Conservation (phyloP, 2,888 invertebrate genomes). For the Cosmopolites sordidus region DNA sequence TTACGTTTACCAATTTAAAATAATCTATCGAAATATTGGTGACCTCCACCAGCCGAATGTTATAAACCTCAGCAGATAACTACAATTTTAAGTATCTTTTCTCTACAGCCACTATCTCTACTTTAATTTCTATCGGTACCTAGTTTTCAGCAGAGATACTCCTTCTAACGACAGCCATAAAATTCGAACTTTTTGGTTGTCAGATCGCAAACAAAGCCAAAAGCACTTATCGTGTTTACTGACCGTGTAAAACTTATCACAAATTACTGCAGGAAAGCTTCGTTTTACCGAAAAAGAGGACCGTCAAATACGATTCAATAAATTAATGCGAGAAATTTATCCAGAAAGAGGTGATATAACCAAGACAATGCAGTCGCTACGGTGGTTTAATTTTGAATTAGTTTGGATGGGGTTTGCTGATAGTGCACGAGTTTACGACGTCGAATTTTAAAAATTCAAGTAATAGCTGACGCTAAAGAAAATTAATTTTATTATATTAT, state of each 20-base stretch:
- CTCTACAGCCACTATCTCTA: conserved; percentile 9
- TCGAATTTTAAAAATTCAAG: no score
- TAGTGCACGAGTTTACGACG: no score
- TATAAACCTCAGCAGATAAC: conserved; percentile 6
- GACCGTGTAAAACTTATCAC: conserved; percentile 27
- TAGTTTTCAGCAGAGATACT: conserved; percentile 11
- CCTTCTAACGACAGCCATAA: conserved; percentile 20
- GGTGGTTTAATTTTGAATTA: no score
- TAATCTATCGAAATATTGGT: conserved; percentile 10
- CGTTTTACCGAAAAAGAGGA: conserved; percentile 6
- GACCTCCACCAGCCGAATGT: conserved; percentile 5
- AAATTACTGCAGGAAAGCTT: conserved; percentile 22
- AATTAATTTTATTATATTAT: no score
- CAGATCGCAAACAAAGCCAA: conserved; percentile 18
- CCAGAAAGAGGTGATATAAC: not conserved
- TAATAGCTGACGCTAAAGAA: no score
- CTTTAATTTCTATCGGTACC: conserved; percentile 22
- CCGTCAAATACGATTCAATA: not conserved
- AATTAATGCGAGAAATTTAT: not conserved
- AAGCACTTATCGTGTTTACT: conserved; percentile 26
- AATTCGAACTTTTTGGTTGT: conserved; percentile 16
- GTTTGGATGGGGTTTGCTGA: no score
- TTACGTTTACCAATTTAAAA: no score
- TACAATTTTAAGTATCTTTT: conserved; percentile 10
- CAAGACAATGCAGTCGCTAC: no score